Evolutionary conservation across 2,888 invertebrate species (phyloP), one percentile per base, ranked within the genome.

Genomic region (Kryphioiulus occultus): DNA sequence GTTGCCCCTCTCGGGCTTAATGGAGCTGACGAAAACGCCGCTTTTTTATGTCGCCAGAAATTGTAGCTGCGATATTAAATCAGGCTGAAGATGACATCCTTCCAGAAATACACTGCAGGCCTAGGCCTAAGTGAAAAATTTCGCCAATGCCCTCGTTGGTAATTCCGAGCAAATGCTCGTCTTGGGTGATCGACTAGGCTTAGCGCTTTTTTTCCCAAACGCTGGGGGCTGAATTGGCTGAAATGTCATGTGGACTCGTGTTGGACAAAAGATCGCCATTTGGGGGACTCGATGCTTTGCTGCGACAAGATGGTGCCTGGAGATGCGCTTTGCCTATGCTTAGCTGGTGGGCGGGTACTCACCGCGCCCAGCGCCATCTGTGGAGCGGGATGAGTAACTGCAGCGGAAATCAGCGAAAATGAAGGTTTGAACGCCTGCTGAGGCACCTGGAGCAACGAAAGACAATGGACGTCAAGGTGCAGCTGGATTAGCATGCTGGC

Each of bases 101-200:
- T 68, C 26, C 78, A 17, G 78, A 78, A 59, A 22, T 22, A 59
- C 59, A 22, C 22, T 22, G 22, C 22, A n/a, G 30, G 26, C 30
- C 15, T 30, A 78, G 17, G 78, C 78, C 78, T 32, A 78, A 78
- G 30, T 78, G 78, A 78, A 78, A 78, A 78, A 78, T 78, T 78
- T 30, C 78, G 10, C 68, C 26, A 68, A 68, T 68, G 26, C 68
- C 68, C 68, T 68, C 26, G 68, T 26, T 26, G 68, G 68, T 26
- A 26, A 68, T 68, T 68, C 26, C 68, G n/a, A 68, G 26, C n/a
- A 68, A 68, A 68, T 26, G 26, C 68, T 26, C 10, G 59, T 26
- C 68, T n/a, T n/a, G n/a, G n/a, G 68, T 68, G 78, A 78, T 78
- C 78, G 78, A 78, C 78, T 78, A 78, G 78, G 78, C 78, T 78